These are phyloP conservation scores for Toxonevra muliebris DNA, from an alignment of 2,888 invertebrate species.

Conservation along the genomic window DNA sequence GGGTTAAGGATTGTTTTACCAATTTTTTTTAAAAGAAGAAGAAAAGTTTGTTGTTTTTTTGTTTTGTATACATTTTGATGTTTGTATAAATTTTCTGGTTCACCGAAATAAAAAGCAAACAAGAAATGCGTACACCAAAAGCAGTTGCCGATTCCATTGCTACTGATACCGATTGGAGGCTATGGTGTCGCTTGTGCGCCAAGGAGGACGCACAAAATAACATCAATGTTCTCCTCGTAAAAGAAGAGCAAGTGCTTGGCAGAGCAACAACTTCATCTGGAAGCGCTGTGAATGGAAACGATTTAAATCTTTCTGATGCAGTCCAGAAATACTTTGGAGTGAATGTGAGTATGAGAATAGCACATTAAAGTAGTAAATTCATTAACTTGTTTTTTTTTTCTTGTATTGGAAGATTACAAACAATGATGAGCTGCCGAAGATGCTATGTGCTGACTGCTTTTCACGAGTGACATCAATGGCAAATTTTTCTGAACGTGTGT, in stretches of 20 bases:
- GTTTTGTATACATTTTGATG: too few species aligned
- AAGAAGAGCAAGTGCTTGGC: neutral
- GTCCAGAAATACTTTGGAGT: slow-evolving; percentile 9
- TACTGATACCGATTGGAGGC: slow-evolving; percentile 21
- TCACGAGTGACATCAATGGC: slow-evolving; percentile 2
- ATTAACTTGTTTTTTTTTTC: too few species aligned
- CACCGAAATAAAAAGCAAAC: too few species aligned
- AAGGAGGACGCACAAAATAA: slow-evolving; percentile 43
- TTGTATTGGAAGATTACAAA: slow-evolving; percentile 10
- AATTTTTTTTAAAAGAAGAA: too few species aligned
- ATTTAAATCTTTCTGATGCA: neutral
- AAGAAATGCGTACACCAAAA: too few species aligned
- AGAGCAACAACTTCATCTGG: too few species aligned
- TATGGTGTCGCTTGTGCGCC: slow-evolving; percentile 40
- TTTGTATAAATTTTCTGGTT: too few species aligned
- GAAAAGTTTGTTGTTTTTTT: too few species aligned
- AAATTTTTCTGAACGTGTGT: slow-evolving; percentile 15
- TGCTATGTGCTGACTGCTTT: slow-evolving; percentile 18
- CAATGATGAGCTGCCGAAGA: slow-evolving; percentile 12
- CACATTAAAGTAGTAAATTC: neutral
- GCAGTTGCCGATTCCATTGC: neutral
- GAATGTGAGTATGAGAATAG: slow-evolving; percentile 8
- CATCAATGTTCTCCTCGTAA: slow-evolving; percentile 10
- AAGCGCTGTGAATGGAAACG: too few species aligned
- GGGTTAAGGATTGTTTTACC: too few species aligned